phyloP scores from a whole-genome alignment of 2,113 vertebrate genomes.

The Myotis brandtii region DNA sequence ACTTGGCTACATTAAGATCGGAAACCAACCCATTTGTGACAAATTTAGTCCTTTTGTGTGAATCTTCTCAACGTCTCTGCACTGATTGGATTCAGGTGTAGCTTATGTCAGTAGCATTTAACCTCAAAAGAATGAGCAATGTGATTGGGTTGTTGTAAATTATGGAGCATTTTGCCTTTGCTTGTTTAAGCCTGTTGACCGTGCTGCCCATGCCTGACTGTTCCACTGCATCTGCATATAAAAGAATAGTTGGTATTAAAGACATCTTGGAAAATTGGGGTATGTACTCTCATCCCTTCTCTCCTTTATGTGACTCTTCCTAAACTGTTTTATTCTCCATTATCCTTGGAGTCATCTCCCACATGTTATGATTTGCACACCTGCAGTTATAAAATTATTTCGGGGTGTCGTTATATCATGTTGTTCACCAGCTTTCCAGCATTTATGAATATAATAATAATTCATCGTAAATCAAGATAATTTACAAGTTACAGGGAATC shows the following conservation, averaged over 20 bases:
- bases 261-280: slow-evolving; percentile 62
- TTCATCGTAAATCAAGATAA: slow-evolving; percentile 84
- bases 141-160: slow-evolving; percentile 81
- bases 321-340: slow-evolving; percentile 77
- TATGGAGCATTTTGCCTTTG: slow-evolving; percentile 66
- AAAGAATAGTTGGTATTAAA: slow-evolving; percentile 43
- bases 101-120: slow-evolving; percentile 85
- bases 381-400: slow-evolving; percentile 88
- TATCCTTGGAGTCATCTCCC: slow-evolving; percentile 85
- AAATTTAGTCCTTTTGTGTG: slow-evolving; percentile 86
- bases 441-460: slow-evolving; percentile 82
- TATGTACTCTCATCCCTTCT: slow-evolving; percentile 58
- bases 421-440: slow-evolving; percentile 81
- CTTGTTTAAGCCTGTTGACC: slow-evolving; percentile 65
- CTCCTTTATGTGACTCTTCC: slow-evolving; percentile 74
- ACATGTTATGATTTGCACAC: slow-evolving; percentile 85
- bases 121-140: slow-evolving; percentile 83
- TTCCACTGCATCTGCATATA: slow-evolving; percentile 10
- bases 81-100: slow-evolving; percentile 92
- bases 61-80: slow-evolving; percentile 85
- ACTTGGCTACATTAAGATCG: slow-evolving; percentile 87
- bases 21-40: slow-evolving; percentile 90
- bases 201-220: slow-evolving; percentile 38
- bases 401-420: slow-evolving; percentile 80
- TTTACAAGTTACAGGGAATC: slow-evolving; percentile 83